Evolutionary conservation across 2,888 invertebrate species (phyloP).

Genomic region (Leuctra nigra): DNA sequence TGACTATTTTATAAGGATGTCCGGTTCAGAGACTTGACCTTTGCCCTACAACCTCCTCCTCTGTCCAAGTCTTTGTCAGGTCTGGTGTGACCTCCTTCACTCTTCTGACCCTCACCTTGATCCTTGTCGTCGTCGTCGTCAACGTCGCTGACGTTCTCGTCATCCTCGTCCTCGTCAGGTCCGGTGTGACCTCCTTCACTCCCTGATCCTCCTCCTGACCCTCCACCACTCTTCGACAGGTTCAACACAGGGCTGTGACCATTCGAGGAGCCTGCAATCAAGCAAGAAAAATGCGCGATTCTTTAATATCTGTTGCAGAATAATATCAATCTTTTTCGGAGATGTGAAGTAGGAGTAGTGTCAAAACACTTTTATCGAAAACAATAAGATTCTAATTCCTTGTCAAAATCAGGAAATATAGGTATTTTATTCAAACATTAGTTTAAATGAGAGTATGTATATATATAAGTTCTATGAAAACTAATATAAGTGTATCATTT

Average conservation of each 20-base stretch:
- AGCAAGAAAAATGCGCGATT: neutral
- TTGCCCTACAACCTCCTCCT: too few species aligned
- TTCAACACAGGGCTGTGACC: slow-evolving; percentile 90
- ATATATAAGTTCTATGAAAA: too few species aligned
- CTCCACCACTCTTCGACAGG: slow-evolving; percentile 79
- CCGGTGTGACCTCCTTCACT: slow-evolving; percentile 55
- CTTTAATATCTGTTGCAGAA: neutral
- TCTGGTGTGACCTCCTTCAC: slow-evolving; percentile 52
- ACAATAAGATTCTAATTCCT: too few species aligned
- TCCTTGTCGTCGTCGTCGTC: slow-evolving; percentile 80
- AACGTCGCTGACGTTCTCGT: slow-evolving; percentile 80
- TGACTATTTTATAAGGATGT: too few species aligned
- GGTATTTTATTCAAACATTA: too few species aligned
- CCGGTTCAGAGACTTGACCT: too few species aligned
- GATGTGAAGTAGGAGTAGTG: too few species aligned
- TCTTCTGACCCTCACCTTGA: slow-evolving; percentile 55
- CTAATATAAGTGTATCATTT: too few species aligned
- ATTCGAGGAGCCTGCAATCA: slow-evolving; percentile 67
- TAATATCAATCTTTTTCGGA: too few species aligned
- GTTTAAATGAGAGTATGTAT: too few species aligned
- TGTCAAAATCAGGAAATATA: too few species aligned
- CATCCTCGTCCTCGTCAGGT: slow-evolving; percentile 70
- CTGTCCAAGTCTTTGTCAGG: slow-evolving; percentile 71
- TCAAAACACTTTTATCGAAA: too few species aligned
- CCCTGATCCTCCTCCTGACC: slow-evolving; percentile 45